Evolutionary conservation across 1,140 invertebrate species (phyloP), one percentile per base, ranked within the genome.

Genomic region (Panagrolaimus sp.): DNA sequence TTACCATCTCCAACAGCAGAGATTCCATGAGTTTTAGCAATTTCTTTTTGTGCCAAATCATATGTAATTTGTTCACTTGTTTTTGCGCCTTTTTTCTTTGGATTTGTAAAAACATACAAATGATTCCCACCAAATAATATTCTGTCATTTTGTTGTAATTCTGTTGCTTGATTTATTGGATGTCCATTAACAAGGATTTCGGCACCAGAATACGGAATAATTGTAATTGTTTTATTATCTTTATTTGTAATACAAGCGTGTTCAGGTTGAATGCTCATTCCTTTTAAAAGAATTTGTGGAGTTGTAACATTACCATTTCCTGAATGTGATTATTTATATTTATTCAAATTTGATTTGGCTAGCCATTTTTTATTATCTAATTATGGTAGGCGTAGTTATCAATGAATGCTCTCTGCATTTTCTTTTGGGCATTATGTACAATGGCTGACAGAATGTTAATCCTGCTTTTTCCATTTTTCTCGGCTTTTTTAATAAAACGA

Each of bases 1-100:
- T 20, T 68, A 20, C 38, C 25, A 7, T 25, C 45, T 48, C 14
- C 57, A 8, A 43, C 14, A 4, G 27, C 45, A 67, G 85, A 84
- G 69, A 87, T 83, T 5, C 87, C 88, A 67, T 86, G 84, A 71
- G 87, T 87, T 23, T 84, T 76, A 0, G 87, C 87, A 66, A 88
- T 87, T 82, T 89, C 88, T 68, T 87, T 86, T 74, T 88, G 86
- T 13, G 87, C 87, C 73, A 83, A 83, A 65, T 88, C 87, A 78
- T 86, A 88, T 0, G 84, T 86, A 8, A 87, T 83, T 9, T 85
- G 83, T 0, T 85, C 79, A 61, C 80, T 84, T 27, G 65, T 69
- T 51, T 80, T 76, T 13, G 71, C 70, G 1, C 79, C 78, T 23
- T 83, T 80, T 31, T 82, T 79, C 8, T 83, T 84, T 13, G 83